Conservation (phyloP, 2,888 invertebrate species). For the Lasioglossum oenotherae region DNA sequence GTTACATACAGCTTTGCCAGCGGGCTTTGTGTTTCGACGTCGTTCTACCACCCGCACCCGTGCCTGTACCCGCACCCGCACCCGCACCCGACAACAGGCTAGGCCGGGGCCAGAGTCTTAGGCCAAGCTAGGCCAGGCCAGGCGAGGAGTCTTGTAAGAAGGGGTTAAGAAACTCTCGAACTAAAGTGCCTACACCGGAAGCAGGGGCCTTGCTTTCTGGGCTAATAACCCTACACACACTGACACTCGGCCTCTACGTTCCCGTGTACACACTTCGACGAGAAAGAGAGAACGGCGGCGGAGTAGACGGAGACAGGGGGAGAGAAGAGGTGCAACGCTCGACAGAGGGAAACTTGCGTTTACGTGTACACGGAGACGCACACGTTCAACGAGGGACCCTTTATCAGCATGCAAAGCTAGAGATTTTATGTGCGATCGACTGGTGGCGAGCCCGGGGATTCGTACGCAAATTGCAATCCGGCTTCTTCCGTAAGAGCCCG, state of each 20-base stretch:
- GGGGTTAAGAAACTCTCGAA: conserved; percentile 84
- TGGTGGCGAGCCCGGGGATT: conserved; percentile 69
- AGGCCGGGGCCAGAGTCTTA: conserved; percentile 70
- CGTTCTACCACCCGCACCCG: conserved; percentile 75
- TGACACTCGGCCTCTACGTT: conserved; percentile 78
- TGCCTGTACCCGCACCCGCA: conserved; percentile 42
- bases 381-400: conserved; percentile 50
- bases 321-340: conserved; percentile 47
- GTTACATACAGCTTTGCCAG: conserved; percentile 33
- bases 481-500: conserved; percentile 57
- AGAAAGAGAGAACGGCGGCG: conserved; percentile 13
- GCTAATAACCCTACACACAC: conserved; percentile 84
- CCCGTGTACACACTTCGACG: conserved; percentile 70
- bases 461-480: conserved; percentile 76
- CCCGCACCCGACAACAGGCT: conserved; percentile 73
- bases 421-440: conserved; percentile 81
- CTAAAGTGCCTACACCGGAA: conserved; percentile 83
- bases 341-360: conserved; percentile 46
- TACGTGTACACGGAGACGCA: conserved; percentile 45
- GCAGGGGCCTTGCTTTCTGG: conserved; percentile 84
- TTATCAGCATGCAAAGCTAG: conserved; percentile 80
- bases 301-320: conserved; percentile 22
- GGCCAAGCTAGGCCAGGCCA: conserved; percentile 69
- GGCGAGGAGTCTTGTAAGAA: conserved; percentile 77
- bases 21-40: conserved; percentile 49